Evolutionary conservation across 1,140 invertebrate species (phyloP).

Genomic region (Brachionus rotundiformis): DNA sequence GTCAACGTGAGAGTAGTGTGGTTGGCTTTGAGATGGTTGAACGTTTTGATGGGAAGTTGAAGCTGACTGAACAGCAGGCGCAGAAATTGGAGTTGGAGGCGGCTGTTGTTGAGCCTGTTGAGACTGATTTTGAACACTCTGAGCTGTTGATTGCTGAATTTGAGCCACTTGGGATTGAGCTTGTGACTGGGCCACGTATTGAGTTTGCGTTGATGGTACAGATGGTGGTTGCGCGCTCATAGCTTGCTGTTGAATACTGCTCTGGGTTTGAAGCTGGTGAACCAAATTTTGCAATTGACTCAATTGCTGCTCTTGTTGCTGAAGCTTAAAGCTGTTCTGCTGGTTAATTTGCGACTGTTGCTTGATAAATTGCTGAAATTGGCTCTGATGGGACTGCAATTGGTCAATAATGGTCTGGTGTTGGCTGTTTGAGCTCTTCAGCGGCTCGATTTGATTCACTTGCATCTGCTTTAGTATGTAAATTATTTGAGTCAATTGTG

Average conservation of each 20-base stretch:
- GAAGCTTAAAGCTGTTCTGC: neutral
- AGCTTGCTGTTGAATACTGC: neutral
- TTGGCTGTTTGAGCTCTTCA: neutral
- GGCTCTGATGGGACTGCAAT: neutral
- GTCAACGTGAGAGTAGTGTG: neutral
- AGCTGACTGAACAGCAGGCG: neutral
- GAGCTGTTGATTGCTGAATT: neutral
- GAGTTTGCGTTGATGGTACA: neutral
- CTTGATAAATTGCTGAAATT: slow-evolving; percentile 37
- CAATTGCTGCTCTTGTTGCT: slow-evolving; percentile 36
- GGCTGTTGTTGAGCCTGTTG: neutral
- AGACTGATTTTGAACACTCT: neutral
- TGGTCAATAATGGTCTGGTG: slow-evolving; percentile 4
- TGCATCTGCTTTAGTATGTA: neutral
- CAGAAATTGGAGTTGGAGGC: neutral
- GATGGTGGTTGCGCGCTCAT: too few relatives aligned
- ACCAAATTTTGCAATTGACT: neutral
- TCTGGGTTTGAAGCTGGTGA: neutral
- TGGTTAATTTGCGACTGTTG: slow-evolving; percentile 9
- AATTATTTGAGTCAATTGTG: neutral
- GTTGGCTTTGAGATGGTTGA: neutral
- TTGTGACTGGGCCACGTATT: neutral
- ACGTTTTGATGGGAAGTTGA: neutral
- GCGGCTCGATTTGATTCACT: slow-evolving; percentile 9
- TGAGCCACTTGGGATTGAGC: slow-evolving; percentile 3